Base-by-base conservation (phyloP, 2,113 vertebrate genomes). In the Dromaius novaehollandiae region DNA sequence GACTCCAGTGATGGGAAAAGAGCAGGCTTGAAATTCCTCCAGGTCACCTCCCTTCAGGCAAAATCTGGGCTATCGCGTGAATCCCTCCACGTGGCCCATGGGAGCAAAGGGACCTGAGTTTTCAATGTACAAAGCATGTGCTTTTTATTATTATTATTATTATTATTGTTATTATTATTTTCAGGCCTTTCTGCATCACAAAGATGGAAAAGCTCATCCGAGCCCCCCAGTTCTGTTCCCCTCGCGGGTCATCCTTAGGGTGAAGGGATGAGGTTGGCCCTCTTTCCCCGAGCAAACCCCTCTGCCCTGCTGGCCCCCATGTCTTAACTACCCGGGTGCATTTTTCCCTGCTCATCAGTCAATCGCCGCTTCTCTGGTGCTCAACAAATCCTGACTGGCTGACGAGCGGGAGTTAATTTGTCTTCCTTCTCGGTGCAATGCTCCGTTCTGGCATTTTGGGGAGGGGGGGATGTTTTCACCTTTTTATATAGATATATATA, bases 401-500 rank as follows among this genome's bases (percentile, higher is more conserved):
- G 77, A 19, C 3, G 22, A 86, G 51, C 6, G 26, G 83, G 66
- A 12, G 11, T 85, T 81, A 71, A 1, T 82, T 69, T 87, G 53
- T 51, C 82, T 89, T 78, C 88, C 63, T 95, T 91, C 85, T 92
- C 44, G 55, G 80, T 89, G 90, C 81, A 82, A 85, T 28, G 78
- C 87, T 95, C 90, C 68, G 0, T 81, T 79, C 85, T 88, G 77
- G 91, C 18, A 3, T 69, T n/a, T 63, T 65, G 86, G 91, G 19
- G 84, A 88, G 51, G 36, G 40, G n/a, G 25, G 48, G 32, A 68
- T 93, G 86, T 96, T 91, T 86, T 95, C 96, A 95, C 94, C 82
- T 96, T 97, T 96, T 96, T 97, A 82, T 97, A 97, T 96, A 96
- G 75, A 96, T 97, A 95, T 96, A 95, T 95, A 94, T 95, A 95